phyloP scores from a whole-genome alignment of 2,113 vertebrate genomes.

The Solea senegalensis region DNA sequence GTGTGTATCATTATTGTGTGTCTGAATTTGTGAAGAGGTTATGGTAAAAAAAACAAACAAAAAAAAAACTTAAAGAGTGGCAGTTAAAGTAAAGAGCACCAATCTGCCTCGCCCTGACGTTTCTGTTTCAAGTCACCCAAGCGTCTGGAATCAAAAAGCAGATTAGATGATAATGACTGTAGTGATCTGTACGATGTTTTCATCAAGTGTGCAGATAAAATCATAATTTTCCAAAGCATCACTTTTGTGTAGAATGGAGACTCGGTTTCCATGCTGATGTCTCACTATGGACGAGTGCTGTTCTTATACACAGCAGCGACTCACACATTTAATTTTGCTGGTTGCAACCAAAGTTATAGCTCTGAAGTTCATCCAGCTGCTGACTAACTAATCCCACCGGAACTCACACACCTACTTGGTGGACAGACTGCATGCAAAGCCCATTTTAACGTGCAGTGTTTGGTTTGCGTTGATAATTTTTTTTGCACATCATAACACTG shows the following conservation, averaged over 20 bases:
- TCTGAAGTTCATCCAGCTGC: slow-evolving; percentile 64
- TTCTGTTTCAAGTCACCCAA: slow-evolving; percentile 32
- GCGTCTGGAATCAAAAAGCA: slow-evolving; percentile 27
- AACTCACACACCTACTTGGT: slow-evolving; percentile 30
- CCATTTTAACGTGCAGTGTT: slow-evolving; percentile 30
- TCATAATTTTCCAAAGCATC: slow-evolving; percentile 31
- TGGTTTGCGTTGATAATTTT: slow-evolving; percentile 44
- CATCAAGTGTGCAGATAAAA: slow-evolving; percentile 24
- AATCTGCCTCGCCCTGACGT: slow-evolving; percentile 18
- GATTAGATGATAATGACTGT: slow-evolving; percentile 43
- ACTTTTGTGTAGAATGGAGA: slow-evolving; percentile 3
- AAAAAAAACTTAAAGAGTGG: slow-evolving; percentile 17
- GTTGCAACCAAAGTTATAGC: slow-evolving; percentile 33
- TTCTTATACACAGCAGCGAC: slow-evolving; percentile 10
- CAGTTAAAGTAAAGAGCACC: slow-evolving; percentile 19
- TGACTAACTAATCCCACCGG: slow-evolving; percentile 36
- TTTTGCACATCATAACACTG: slow-evolving; percentile 27
- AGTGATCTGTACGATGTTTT: slow-evolving; percentile 9
- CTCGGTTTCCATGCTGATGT: slow-evolving; percentile 27
- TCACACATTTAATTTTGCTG: slow-evolving; percentile 20
- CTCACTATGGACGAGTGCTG: not conserved
- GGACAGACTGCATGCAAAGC: slow-evolving; percentile 31
- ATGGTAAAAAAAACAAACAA: not conserved
- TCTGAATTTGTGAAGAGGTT: slow-evolving; percentile 12
- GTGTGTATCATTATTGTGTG: slow-evolving; percentile 9